A percentile compares a stretch with the other conserved stretches of the same genome.
Conservation (phyloP, 2,888 invertebrate genomes). For the Cataglyphis cursor region DNA sequence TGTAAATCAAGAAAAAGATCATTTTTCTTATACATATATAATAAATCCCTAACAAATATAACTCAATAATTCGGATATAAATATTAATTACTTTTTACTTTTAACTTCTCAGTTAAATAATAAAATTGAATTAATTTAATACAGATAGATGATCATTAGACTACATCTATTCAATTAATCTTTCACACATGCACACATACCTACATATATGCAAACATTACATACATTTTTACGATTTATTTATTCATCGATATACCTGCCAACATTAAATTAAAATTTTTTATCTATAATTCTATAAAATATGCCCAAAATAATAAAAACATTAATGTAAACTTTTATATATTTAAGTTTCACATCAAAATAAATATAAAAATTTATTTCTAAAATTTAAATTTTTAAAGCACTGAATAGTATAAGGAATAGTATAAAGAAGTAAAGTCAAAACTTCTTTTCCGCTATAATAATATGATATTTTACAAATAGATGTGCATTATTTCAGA, state of each 20-base stretch:
- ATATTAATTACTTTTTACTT: neutral
- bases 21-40: neutral
- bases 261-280: neutral
- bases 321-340: slow-evolving; percentile 5
- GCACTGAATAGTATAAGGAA: neutral
- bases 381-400: neutral
- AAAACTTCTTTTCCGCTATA: neutral
- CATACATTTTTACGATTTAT: neutral
- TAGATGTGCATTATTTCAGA: neutral
- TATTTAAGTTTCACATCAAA: neutral
- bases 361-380: neutral
- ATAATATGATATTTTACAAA: slow-evolving; percentile 13
- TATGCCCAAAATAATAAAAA: neutral
- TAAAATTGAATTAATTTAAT: neutral
- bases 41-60: neutral
- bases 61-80: neutral
- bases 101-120: neutral
- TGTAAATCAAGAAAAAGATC: neutral
- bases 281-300: neutral
- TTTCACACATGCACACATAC: neutral
- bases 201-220: too few species aligned
- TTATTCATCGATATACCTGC: neutral
- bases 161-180: neutral
- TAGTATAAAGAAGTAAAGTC: neutral
- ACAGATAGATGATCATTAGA: neutral